A percentile compares a stretch with the other conserved stretches of the same genome.
phyloP scores from a whole-genome alignment of 2,797 vertebrate genomes.

The Myoxocephalus aenaeus region DNA sequence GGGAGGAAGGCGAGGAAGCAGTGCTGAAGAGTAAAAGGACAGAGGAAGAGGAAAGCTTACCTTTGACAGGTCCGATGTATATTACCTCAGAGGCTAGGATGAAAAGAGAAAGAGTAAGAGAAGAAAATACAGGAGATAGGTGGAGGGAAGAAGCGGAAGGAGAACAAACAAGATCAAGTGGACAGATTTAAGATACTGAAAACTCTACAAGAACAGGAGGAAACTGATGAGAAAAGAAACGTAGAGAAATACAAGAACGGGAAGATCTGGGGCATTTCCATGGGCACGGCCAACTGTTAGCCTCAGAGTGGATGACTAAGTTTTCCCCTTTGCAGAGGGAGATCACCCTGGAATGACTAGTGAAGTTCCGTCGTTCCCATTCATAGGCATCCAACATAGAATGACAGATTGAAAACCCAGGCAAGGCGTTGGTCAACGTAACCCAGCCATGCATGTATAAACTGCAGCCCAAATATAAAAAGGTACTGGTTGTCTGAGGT shows the following conservation, averaged over 20 bases:
- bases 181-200: conserved; percentile 74
- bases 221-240: conserved; percentile 44
- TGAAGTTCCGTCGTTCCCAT: conserved; percentile 56
- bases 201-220: conserved; percentile 41
- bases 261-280: conserved; percentile 60
- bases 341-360: conserved; percentile 49
- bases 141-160: conserved; percentile 43
- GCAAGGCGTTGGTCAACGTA: conserved; percentile 53
- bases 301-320: conserved; percentile 68
- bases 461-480: conserved; percentile 45
- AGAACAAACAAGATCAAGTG: conserved; percentile 70
- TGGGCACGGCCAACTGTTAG: conserved; percentile 44
- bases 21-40: conserved; percentile 70
- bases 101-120: conserved; percentile 80
- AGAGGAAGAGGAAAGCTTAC: conserved; percentile 89
- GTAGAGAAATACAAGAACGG: conserved; percentile 47
- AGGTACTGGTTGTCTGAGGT: conserved; percentile 19
- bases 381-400: conserved; percentile 36
- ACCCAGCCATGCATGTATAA: conserved; percentile 47
- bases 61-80: conserved; percentile 99
- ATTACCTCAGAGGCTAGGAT: conserved; percentile 98
- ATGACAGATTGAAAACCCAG: conserved; percentile 56
- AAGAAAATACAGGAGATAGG: conserved; percentile 60
- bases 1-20: conserved; percentile 65
- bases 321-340: conserved; percentile 55